phyloP scores from a whole-genome alignment of 2,888 invertebrate species.

The Drosophila fulvimacula region DNA sequence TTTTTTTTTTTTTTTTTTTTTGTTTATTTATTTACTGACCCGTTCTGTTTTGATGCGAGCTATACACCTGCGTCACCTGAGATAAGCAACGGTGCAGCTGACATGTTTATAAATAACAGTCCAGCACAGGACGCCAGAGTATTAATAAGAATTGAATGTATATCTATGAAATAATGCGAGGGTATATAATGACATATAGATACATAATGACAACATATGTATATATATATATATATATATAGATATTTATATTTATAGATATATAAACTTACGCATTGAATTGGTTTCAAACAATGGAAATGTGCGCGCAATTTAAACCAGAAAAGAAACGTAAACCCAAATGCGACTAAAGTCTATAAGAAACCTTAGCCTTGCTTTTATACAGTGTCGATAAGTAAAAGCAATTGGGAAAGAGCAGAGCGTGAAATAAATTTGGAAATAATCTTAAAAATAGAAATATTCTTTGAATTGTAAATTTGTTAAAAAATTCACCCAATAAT shows the following conservation, averaged over 20 bases:
- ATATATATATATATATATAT: no score
- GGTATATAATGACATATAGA: background rate
- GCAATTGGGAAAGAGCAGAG: background rate
- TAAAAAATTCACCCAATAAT: constrained; percentile 16
- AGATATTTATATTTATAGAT: background rate
- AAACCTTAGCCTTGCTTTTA: constrained; percentile 23
- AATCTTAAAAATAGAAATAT: constrained; percentile 6
- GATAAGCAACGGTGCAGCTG: constrained; percentile 18
- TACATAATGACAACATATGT: no score
- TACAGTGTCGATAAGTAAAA: constrained; percentile 19
- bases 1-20: constrained; percentile 2
- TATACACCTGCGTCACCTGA: constrained; percentile 28
- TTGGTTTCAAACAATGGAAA: constrained; percentile 18
- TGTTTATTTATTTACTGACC: constrained; percentile 16
- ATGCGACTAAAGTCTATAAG: constrained; percentile 23
- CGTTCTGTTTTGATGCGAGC: background rate
- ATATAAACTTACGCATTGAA: background rate
- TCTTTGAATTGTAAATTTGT: constrained; percentile 32
- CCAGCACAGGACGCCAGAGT: constrained; percentile 14
- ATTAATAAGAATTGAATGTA: constrained; percentile 30
- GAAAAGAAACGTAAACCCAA: constrained; percentile 3
- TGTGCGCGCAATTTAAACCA: constrained; percentile 16
- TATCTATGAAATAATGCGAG: constrained; percentile 2
- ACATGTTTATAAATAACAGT: constrained; percentile 31
- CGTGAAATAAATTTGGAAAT: constrained; percentile 9